Evolutionary conservation across 2,113 vertebrate genomes (phyloP).

Genomic region (Vicugna pacos): DNA sequence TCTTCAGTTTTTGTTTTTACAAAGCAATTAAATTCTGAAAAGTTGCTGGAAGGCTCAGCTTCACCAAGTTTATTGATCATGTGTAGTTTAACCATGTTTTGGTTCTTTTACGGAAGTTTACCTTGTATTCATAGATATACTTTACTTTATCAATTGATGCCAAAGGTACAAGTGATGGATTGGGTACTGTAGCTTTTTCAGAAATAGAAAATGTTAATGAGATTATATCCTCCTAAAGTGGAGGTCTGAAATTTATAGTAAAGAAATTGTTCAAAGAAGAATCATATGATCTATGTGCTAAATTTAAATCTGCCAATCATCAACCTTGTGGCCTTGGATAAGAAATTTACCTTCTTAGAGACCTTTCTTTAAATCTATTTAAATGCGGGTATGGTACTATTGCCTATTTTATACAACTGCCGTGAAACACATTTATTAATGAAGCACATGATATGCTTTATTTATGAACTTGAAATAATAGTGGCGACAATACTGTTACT

Average conservation of each 20-base stretch:
- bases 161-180: background rate
- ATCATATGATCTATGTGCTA: background rate
- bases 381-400: background rate
- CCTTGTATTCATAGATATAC: background rate
- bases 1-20: background rate
- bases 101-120: background rate
- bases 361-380: background rate
- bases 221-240: background rate
- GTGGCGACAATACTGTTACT: background rate
- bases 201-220: background rate
- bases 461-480: background rate
- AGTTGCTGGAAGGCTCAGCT: background rate
- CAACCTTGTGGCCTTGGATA: background rate
- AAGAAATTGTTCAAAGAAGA: background rate
- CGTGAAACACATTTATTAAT: background rate
- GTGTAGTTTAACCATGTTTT: background rate
- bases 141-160: background rate
- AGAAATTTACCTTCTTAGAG: background rate
- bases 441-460: background rate
- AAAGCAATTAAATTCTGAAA: background rate
- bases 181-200: background rate
- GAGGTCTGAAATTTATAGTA: background rate
- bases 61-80: background rate
- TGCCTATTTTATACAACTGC: background rate
- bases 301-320: background rate